Evolutionary conservation across 2,888 invertebrate genomes (phyloP).

Genomic region (Lasioglossum oenotherae): DNA sequence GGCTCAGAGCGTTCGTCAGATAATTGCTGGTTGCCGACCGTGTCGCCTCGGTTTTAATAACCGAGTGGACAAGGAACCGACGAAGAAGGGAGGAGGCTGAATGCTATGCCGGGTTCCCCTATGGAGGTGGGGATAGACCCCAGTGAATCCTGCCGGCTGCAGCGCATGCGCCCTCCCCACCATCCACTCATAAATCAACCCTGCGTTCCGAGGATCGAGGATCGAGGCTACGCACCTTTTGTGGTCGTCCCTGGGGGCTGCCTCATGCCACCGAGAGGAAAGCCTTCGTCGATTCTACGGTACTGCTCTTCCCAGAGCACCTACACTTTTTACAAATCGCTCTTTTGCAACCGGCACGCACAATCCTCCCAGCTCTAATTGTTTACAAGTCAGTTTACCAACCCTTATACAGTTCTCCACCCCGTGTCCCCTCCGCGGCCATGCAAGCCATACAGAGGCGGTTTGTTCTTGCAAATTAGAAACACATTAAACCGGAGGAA

Average conservation of each 20-base stretch:
- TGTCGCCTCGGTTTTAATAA: slow-evolving; percentile 84
- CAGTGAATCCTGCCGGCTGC: slow-evolving; percentile 53
- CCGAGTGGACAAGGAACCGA: slow-evolving; percentile 81
- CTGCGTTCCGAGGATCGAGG: slow-evolving; percentile 72
- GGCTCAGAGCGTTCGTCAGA: slow-evolving; percentile 80
- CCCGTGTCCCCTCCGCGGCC: neutral
- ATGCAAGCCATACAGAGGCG: neutral
- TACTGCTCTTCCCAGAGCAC: slow-evolving; percentile 21
- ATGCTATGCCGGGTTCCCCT: slow-evolving; percentile 59
- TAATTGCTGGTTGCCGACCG: slow-evolving; percentile 82
- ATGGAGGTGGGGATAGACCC: slow-evolving; percentile 72
- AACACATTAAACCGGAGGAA: neutral
- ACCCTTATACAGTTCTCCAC: neutral
- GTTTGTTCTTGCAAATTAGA: neutral
- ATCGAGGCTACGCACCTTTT: slow-evolving; percentile 69
- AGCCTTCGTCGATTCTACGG: slow-evolving; percentile 40
- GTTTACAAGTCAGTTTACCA: neutral
- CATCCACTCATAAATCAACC: slow-evolving; percentile 79
- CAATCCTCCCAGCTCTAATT: neutral
- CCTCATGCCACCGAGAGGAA: slow-evolving; percentile 51
- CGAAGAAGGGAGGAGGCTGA: slow-evolving; percentile 78
- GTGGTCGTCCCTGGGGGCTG: slow-evolving; percentile 66
- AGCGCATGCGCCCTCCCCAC: slow-evolving; percentile 79
- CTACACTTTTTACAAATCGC: slow-evolving; percentile 32
- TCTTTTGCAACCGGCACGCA: neutral